Evolutionary conservation across 2,888 invertebrate species (phyloP).

Genomic region (Harpalus rufipes): DNA sequence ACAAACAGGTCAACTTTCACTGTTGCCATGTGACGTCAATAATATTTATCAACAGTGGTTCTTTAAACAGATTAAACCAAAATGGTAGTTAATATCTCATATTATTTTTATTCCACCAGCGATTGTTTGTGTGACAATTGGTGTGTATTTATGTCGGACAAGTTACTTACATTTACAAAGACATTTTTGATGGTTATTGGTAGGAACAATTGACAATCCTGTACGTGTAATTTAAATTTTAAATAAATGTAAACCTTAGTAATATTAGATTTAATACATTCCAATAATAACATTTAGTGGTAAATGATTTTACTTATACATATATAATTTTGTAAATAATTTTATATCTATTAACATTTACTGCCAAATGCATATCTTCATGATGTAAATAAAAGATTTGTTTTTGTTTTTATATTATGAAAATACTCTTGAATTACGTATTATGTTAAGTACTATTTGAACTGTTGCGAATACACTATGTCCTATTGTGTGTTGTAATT

Average conservation of each 20-base stretch:
- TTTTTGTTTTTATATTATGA: slow-evolving; percentile 1
- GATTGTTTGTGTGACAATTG: slow-evolving; percentile 42
- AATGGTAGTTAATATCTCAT: slow-evolving; percentile 77
- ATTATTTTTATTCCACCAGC: slow-evolving; percentile 47
- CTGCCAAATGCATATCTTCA: slow-evolving; percentile 60
- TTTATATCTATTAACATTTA: slow-evolving; percentile 14
- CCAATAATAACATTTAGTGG: neutral
- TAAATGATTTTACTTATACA: slow-evolving; percentile 21
- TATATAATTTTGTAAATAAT: slow-evolving; percentile 47
- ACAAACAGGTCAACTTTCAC: slow-evolving; percentile 86
- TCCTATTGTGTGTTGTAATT: slow-evolving; percentile 24
- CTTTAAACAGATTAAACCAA: slow-evolving; percentile 86
- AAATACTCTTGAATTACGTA: neutral
- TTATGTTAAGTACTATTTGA: slow-evolving; percentile 4
- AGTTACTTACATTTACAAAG: slow-evolving; percentile 53
- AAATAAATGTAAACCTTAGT: slow-evolving; percentile 3
- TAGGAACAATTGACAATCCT: slow-evolving; percentile 13
- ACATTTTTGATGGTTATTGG: slow-evolving; percentile 2
- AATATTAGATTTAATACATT: slow-evolving; percentile 26
- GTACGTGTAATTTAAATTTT: slow-evolving; percentile 32
- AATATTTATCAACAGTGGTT: slow-evolving; percentile 94
- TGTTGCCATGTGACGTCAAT: slow-evolving; percentile 90
- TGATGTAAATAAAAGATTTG: slow-evolving; percentile 6
- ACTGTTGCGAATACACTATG: slow-evolving; percentile 1
- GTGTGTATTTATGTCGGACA: slow-evolving; percentile 57